Evolutionary conservation across 2,797 vertebrate genomes (phyloP), one percentile per base, ranked within the genome.

Genomic region (Rhinophrynus dorsalis): DNA sequence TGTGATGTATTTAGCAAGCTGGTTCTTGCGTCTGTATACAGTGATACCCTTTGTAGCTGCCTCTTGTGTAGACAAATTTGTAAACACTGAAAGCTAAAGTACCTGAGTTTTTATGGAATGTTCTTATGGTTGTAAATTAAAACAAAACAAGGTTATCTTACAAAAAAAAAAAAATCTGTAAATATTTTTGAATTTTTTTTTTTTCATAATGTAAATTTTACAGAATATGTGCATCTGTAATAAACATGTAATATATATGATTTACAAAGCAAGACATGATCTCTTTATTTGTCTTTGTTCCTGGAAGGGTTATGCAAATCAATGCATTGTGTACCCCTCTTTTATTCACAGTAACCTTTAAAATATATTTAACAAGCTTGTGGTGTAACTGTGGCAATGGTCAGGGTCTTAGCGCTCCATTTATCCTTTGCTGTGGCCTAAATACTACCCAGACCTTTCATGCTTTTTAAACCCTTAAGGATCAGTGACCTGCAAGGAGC

Each of bases 171-270:
- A 85, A 79, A 88, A 88, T 87, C 68, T 95, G 88, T 96, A 91
- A 87, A 92, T 92, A 92, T 85, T 90, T 92, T 88, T 92, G 88
- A 92, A n/a, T n/a, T 93, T 88, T 81, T 59, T 74, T 45, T 92
- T 90, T 94, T 90, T 85, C 88, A 86, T 93, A 92, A 90, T 95
- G 90, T 94, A 93, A 80, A 90, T 93, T 86, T 91, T 88, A 84
- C 83, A 89, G 86, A 89, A 92, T 92, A 71, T 80, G 75, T 92
- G 89, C 84, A 80, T 77, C 79, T 85, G 79, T 87, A 91, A 90
- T 91, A 92, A 92, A 90, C 89, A 77, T 85, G 82, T 91, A 90
- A 90, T 90, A 90, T 92, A 91, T 92, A 92, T 90, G 89, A 89
- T 79, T 86, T 84, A 85, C 75, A 58, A 78, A 2, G 30, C 74